Evolutionary conservation across 2,797 vertebrate species (phyloP).

Genomic region (Ctenopoma multispine): DNA sequence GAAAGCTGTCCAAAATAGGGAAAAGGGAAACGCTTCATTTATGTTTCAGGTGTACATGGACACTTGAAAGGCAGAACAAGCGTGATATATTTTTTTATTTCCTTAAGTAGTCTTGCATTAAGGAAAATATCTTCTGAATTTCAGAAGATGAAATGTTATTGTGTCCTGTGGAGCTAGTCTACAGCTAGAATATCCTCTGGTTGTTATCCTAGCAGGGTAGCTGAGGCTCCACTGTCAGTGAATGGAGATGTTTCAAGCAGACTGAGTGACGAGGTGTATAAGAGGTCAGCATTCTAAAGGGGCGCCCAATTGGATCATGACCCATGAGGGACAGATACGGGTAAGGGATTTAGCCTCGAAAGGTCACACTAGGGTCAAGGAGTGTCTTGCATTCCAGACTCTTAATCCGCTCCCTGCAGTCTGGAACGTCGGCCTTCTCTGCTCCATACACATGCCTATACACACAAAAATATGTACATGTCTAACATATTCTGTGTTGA

Average conservation of each 20-base stretch:
- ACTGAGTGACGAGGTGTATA: slow-evolving; percentile 74
- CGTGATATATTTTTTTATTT: slow-evolving; percentile 50
- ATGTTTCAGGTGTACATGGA: slow-evolving; percentile 82
- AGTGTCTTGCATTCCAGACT: slow-evolving; percentile 83
- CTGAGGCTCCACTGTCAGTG: slow-evolving; percentile 56
- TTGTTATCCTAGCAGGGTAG: slow-evolving; percentile 56
- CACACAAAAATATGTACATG: slow-evolving; percentile 56
- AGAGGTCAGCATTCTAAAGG: slow-evolving; percentile 82
- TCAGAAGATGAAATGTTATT: slow-evolving; percentile 45
- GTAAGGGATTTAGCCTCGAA: slow-evolving; percentile 80
- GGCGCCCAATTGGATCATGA: slow-evolving; percentile 84
- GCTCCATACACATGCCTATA: slow-evolving; percentile 56
- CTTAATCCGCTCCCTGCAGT: slow-evolving; percentile 80
- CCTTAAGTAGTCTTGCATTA: slow-evolving; percentile 64
- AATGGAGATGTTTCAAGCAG: slow-evolving; percentile 73
- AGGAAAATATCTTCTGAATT: slow-evolving; percentile 45
- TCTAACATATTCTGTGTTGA: slow-evolving; percentile 37
- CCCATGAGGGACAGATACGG: slow-evolving; percentile 84
- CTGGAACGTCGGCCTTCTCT: slow-evolving; percentile 70
- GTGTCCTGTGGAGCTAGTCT: slow-evolving; percentile 22
- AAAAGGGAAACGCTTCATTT: slow-evolving; percentile 73
- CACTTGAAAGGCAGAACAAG: slow-evolving; percentile 76
- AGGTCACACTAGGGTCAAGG: slow-evolving; percentile 80
- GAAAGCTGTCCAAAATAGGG: slow-evolving; percentile 61
- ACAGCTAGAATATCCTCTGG: slow-evolving; percentile 36